Evolutionary conservation across 2,888 invertebrate species (phyloP), one percentile per base, ranked within the genome.

Genomic region (Megastigmus dorsalis): DNA sequence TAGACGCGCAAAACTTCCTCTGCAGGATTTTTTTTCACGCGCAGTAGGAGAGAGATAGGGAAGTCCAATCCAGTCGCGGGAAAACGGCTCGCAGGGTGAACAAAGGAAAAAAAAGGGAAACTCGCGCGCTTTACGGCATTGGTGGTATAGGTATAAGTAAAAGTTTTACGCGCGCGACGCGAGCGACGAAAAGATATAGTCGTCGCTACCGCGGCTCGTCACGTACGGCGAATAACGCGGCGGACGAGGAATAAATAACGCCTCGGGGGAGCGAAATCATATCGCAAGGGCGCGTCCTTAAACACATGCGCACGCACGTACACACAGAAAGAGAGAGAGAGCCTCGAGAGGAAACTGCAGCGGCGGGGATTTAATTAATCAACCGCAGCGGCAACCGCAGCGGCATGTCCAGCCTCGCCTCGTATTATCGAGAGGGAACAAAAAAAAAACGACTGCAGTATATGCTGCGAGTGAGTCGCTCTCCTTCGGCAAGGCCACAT

Each of bases 321-420:
- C n/a, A n/a, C n/a, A n/a, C n/a, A n/a, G n/a, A n/a, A n/a, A n/a
- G n/a, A n/a, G n/a, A n/a, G n/a, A n/a, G n/a, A 30, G 45, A 10
- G 45, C 3, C 18, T n/a, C n/a, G n/a, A n/a, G n/a, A n/a, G n/a
- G n/a, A n/a, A n/a, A n/a, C n/a, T 33, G 48, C 4, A 15, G 23
- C 20, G 15, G 10, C 18, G 57, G 13, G 23, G 57, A 69, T 60
- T 69, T 63, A 63, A 70, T 70, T 70, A 70, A 43, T 43, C 26
- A 43, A 45, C 60, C 70, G 41, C 70, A 36, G 45, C 36, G 28
- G 13, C n/a, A n/a, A 30, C 15, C 13, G 30, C 6, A n/a, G 67
- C 55, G 18, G 2, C n/a, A n/a, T n/a, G n/a, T n/a, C n/a, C 33
- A 26, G 48, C 63, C 52, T 52, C 38, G 59, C 48, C n/a, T n/a